Evolutionary conservation across 1,140 invertebrate genomes (phyloP).

Genomic region (Arctopsyche grandis): DNA sequence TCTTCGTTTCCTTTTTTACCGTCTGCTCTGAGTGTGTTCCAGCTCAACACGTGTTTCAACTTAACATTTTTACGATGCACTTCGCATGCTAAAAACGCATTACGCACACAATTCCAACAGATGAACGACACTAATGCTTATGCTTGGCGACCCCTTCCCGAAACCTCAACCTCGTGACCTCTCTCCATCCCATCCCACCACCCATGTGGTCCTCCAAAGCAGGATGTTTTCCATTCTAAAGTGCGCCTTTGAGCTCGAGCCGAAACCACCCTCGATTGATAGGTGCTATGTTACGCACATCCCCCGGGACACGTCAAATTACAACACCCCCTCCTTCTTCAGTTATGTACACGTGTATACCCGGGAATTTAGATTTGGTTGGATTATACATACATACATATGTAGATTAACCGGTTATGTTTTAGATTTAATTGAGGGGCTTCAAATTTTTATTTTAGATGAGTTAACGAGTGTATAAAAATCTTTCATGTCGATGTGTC

Average conservation of each 20-base stretch:
- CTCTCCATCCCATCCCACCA: not conserved
- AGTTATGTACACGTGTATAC: too few species aligned
- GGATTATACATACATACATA: too few species aligned
- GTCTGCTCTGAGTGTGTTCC: too few species aligned
- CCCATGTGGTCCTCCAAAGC: constrained; percentile 9
- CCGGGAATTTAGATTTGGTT: too few species aligned
- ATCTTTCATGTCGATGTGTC: too few species aligned
- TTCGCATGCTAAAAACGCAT: not conserved
- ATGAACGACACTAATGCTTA: not conserved
- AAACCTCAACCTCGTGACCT: not conserved
- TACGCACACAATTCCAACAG: constrained; percentile 5
- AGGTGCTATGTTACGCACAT: not conserved
- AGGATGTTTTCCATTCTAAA: constrained; percentile 34
- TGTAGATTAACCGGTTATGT: too few species aligned
- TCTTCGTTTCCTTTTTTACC: not conserved
- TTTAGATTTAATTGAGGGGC: too few species aligned
- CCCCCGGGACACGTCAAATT: too few species aligned
- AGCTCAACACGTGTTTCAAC: constrained; percentile 40
- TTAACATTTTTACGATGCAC: constrained; percentile 41
- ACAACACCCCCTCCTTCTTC: too few species aligned
- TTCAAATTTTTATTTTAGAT: too few species aligned
- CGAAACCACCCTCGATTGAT: not conserved
- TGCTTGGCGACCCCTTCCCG: not conserved
- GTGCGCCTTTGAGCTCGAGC: constrained; percentile 27
- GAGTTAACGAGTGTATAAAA: too few species aligned